phyloP scores from a whole-genome alignment of 2,113 vertebrate species.

The Mustela nigripes region DNA sequence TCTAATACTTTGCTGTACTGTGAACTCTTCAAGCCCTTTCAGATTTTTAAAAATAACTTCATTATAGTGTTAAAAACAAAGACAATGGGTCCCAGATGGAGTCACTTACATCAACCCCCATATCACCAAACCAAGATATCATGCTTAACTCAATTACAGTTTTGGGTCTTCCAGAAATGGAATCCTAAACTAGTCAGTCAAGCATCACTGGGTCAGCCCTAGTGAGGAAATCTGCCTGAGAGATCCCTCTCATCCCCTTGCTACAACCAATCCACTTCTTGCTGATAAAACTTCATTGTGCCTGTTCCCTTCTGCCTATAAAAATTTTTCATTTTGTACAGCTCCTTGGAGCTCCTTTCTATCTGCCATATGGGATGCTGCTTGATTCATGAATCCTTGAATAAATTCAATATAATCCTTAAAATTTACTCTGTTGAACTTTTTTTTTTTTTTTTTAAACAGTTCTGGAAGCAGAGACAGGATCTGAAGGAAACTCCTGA shows the following conservation, averaged over 20 bases:
- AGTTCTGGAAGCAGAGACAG: background rate
- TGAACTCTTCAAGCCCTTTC: background rate
- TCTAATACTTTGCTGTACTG: background rate
- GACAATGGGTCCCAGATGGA: background rate
- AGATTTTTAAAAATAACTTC: constrained; percentile 6
- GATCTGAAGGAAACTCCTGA: background rate
- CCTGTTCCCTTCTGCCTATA: background rate
- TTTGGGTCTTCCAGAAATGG: background rate
- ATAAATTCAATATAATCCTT: background rate
- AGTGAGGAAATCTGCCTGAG: background rate
- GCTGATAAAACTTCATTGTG: background rate
- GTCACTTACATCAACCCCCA: background rate
- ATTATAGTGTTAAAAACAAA: background rate
- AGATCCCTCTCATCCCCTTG: background rate
- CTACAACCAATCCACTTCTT: background rate
- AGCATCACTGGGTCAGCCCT: background rate
- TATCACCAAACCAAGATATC: background rate
- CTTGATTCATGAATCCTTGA: background rate
- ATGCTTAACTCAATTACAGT: background rate
- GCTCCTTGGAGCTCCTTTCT: background rate
- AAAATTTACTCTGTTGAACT: background rate
- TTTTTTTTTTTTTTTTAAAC: background rate
- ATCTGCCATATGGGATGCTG: background rate
- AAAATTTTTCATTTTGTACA: background rate
- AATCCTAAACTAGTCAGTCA: background rate